Base-by-base conservation (phyloP, 1,140 invertebrate genomes). In the Aphis craccivora region DNA sequence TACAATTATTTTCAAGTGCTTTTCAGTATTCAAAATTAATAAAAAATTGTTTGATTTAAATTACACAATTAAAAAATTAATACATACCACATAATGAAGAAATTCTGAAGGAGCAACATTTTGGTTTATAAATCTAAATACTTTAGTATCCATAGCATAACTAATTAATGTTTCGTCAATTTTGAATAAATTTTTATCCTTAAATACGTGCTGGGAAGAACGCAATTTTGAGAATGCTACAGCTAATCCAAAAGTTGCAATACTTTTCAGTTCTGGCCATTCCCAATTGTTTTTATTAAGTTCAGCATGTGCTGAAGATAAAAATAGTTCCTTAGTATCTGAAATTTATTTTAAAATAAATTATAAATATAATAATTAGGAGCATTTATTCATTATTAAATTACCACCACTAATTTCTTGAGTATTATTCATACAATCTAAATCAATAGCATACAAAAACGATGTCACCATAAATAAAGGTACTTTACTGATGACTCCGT, bases 401-500 rank as follows among this genome's bases (percentile, higher is more conserved):
- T 93, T 93, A 93, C 91, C 91, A 40, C 91, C 51, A 93, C 81
- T 93, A 30, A 93, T 93, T 93, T 93, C 91, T 93, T 93, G 81
- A 25, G 81, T 43, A 55, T 93, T 93, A 84, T 86, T 93, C 91
- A 93, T 93, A 55, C 91, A 93, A 55, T 86, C 81, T 18, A 93
- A 93, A 93, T 93, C 91, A 93, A 93, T 93, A 40, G 91, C 91
- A 86, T 93, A 93, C 35, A 93, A 93, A 84, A 93, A 93, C 40
- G 91, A 93, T 20, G 91, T 84, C 2, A 93, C 81, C 91, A 93
- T 93, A 53, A 93, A 86, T 86, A 93, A 84, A 86, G 67, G 91
- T 8, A 93, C 91, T 93, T 93, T 93, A 43, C 81, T 53, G 53
- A 93, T 37, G 40, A 84, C 14, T 30, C 91, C 91, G 55, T 86